Percentiles rank a stretch among this genome's conserved stretches.
These are phyloP conservation scores for Apotomis turbidana DNA, from an alignment of 2,888 invertebrate genomes.

Conservation along the genomic window DNA sequence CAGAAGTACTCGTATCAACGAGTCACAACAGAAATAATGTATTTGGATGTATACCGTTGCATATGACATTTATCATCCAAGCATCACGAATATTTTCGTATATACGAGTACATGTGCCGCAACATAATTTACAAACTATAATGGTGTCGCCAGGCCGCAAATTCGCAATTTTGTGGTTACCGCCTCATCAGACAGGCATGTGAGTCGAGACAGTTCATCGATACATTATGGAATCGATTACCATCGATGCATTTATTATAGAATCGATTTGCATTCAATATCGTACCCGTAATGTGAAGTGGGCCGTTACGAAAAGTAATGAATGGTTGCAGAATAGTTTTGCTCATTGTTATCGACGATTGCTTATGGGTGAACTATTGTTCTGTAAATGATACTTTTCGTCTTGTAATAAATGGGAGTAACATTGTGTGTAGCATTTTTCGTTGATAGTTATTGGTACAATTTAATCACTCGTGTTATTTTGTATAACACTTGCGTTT, in stretches of 20 bases:
- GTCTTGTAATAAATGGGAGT: slow-evolving; percentile 38
- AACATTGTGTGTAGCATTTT: background rate
- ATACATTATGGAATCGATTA: slow-evolving; percentile 33
- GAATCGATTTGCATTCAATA: slow-evolving; percentile 41
- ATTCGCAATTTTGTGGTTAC: slow-evolving; percentile 41
- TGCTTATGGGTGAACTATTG: slow-evolving; percentile 47
- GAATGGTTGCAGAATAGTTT: slow-evolving; percentile 44
- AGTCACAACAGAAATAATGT: no score
- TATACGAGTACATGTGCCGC: background rate
- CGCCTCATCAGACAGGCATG: slow-evolving; percentile 34
- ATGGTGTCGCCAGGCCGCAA: slow-evolving; percentile 37
- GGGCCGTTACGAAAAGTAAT: slow-evolving; percentile 41
- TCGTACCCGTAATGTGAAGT: slow-evolving; percentile 36
- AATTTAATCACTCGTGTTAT: background rate
- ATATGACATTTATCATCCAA: background rate
- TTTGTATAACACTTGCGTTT: no score
- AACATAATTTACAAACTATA: slow-evolving; percentile 35
- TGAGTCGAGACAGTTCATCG: slow-evolving; percentile 31
- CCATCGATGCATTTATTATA: slow-evolving; percentile 34
- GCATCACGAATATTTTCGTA: background rate
- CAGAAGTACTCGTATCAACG: no score
- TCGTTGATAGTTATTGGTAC: background rate
- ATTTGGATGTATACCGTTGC: background rate
- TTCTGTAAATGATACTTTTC: slow-evolving; percentile 47
- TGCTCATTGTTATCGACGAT: slow-evolving; percentile 43